A percentile compares a stretch with the other conserved stretches of the same genome.
These are phyloP conservation scores for Odontamblyopus rebecca DNA, from an alignment of 2,797 vertebrate genomes.

Conservation along the genomic window DNA sequence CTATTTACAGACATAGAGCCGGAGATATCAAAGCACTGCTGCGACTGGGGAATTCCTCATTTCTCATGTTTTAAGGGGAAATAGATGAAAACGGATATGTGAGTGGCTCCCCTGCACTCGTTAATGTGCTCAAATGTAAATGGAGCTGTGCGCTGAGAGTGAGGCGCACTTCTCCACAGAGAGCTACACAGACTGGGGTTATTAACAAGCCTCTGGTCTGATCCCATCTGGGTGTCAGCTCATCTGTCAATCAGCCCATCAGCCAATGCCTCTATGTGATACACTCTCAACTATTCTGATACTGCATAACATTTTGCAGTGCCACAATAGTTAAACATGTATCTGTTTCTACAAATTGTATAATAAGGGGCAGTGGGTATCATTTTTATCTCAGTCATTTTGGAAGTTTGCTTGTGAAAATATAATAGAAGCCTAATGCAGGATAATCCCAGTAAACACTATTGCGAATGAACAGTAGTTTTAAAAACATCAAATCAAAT, in stretches of 20 bases:
- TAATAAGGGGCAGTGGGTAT: background rate
- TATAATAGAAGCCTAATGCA: too few relatives aligned
- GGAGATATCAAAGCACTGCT: slow-evolving; percentile 65
- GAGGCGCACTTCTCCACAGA: slow-evolving; percentile 31
- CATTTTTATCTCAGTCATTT: background rate
- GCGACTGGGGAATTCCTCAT: slow-evolving; percentile 68
- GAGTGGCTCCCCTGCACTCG: slow-evolving; percentile 50
- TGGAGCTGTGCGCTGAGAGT: slow-evolving; percentile 52
- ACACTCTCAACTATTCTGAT: background rate
- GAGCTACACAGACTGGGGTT: slow-evolving; percentile 53
- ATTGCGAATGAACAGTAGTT: too few relatives aligned
- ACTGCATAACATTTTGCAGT: too few relatives aligned
- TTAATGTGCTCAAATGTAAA: slow-evolving; percentile 74
- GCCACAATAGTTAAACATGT: background rate
- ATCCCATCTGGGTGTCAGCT: slow-evolving; percentile 26
- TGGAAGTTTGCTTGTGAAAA: too few relatives aligned
- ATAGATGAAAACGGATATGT: slow-evolving; percentile 65
- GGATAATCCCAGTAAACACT: too few relatives aligned
- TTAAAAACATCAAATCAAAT: too few relatives aligned
- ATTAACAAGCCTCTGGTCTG: slow-evolving; percentile 51
- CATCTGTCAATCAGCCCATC: slow-evolving; percentile 28
- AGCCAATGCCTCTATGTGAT: slow-evolving; percentile 18
- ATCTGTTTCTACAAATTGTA: background rate
- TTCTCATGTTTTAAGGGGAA: slow-evolving; percentile 70
- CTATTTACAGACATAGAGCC: slow-evolving; percentile 69